Evolutionary conservation across 2,113 vertebrate species (phyloP).

Genomic region (Stegostoma tigrinum): DNA sequence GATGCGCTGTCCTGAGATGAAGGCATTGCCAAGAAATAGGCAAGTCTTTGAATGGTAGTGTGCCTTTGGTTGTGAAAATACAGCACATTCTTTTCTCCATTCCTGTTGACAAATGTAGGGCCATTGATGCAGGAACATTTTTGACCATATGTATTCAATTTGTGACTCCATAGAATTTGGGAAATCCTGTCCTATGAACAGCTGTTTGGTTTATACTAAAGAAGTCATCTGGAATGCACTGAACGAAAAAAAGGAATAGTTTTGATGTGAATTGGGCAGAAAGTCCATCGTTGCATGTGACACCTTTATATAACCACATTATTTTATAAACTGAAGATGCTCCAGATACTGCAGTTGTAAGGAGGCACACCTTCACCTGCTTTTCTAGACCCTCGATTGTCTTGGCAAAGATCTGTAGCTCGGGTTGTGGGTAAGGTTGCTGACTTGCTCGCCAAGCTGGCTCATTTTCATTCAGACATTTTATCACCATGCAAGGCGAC

Average conservation of each 20-base stretch:
- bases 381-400: too few species aligned
- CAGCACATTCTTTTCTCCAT: not conserved
- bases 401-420: too few species aligned
- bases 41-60: not conserved
- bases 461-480: too few species aligned
- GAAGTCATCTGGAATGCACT: slow-evolving; percentile 2
- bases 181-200: slow-evolving; percentile 23
- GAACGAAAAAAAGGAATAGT: not conserved
- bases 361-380: too few species aligned
- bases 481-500: too few species aligned
- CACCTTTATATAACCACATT: not conserved
- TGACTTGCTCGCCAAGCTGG: too few species aligned
- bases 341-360: not conserved
- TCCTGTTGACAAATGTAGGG: not conserved
- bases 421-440: too few species aligned
- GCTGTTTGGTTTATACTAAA: slow-evolving; percentile 3
- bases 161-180: not conserved
- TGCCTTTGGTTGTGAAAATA: not conserved
- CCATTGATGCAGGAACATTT: not conserved
- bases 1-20: not conserved
- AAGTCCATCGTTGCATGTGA: not conserved
- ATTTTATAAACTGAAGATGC: not conserved
- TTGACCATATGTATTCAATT: slow-evolving; percentile 17
- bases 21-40: not conserved
- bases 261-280: not conserved